These are phyloP conservation scores for Orthosia cruda DNA, from an alignment of 2,888 invertebrate species.

Conservation along the genomic window DNA sequence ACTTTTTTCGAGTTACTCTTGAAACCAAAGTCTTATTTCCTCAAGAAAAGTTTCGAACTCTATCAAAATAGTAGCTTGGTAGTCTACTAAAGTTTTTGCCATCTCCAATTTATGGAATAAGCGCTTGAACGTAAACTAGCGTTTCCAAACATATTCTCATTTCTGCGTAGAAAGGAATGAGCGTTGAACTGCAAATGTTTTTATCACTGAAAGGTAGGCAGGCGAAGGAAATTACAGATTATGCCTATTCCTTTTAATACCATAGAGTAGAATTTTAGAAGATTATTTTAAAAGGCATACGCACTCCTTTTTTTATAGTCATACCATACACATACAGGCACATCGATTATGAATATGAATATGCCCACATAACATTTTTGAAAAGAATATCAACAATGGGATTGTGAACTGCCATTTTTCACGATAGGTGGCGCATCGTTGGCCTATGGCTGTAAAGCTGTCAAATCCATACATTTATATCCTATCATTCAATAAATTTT, in stretches of 20 bases:
- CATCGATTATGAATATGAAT: no score
- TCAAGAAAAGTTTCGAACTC: background rate
- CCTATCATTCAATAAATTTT: no score
- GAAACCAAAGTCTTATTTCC: rapidly evolving
- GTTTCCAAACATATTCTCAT: background rate
- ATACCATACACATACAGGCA: no score
- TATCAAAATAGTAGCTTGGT: background rate
- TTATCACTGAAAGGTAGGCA: background rate
- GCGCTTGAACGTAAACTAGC: background rate
- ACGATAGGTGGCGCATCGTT: no score
- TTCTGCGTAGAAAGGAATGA: slow-evolving; percentile 14
- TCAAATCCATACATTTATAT: no score
- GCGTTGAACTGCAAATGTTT: background rate
- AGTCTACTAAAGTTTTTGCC: background rate
- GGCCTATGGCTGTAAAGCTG: no score
- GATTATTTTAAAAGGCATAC: no score
- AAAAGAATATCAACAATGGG: no score
- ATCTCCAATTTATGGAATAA: background rate
- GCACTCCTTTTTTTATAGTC: no score
- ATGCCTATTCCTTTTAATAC: background rate
- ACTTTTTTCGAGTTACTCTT: background rate
- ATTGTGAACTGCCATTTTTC: no score
- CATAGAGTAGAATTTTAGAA: background rate
- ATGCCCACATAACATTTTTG: no score
- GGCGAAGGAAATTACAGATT: slow-evolving; percentile 16